phyloP scores from a whole-genome alignment of 2,113 vertebrate species.

The Hipposideros armiger region DNA sequence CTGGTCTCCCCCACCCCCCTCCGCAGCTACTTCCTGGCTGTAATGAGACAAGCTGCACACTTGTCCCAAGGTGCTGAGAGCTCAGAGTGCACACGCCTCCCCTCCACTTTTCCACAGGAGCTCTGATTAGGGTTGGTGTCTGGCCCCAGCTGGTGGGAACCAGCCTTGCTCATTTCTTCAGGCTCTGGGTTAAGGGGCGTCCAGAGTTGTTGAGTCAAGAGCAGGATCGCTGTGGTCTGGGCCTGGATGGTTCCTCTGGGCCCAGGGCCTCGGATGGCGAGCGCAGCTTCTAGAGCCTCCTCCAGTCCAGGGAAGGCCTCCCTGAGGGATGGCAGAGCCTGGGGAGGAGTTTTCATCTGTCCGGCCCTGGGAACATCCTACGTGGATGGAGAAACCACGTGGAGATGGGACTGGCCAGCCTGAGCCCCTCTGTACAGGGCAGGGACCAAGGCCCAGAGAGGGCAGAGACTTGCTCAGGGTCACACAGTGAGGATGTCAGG shows the following conservation, averaged over 20 bases:
- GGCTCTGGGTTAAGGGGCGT: not conserved
- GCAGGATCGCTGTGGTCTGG: not conserved
- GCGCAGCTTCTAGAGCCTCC: not conserved
- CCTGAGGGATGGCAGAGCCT: not conserved
- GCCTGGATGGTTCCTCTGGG: not conserved
- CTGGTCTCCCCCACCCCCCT: rapidly evolving
- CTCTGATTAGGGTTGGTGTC: not conserved
- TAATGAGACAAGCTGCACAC: not conserved
- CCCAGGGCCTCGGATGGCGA: not conserved
- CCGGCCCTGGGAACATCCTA: not conserved
- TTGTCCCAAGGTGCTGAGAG: not conserved
- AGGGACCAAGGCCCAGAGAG: not conserved
- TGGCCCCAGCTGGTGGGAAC: not conserved
- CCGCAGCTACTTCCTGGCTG: not conserved
- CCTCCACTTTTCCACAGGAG: not conserved
- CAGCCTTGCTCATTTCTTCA: not conserved
- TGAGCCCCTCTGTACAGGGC: not conserved
- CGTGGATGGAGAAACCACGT: rapidly evolving
- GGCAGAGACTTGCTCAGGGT: too few relatives aligned
- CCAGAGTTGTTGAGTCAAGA: not conserved
- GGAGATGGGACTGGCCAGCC: not conserved
- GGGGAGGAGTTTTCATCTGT: not conserved
- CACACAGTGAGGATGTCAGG: too few relatives aligned
- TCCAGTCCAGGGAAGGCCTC: too few relatives aligned
- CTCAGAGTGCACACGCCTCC: not conserved